Evolutionary conservation across 2,113 vertebrate genomes (phyloP).

Genomic region (Paracanthobrama guichenoti): DNA sequence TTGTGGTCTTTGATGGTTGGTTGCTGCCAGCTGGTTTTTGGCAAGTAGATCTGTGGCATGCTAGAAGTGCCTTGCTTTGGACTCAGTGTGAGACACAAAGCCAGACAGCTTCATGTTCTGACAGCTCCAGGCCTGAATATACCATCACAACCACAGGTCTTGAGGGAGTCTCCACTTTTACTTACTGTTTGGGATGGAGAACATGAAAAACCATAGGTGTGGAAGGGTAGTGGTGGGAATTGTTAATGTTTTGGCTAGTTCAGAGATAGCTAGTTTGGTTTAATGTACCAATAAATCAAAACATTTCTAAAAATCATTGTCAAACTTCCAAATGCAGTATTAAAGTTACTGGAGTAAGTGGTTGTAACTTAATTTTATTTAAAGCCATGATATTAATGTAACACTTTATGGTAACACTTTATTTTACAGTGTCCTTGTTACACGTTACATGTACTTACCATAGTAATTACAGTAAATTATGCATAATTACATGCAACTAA

Average conservation of each 20-base stretch:
- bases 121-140: slow-evolving; percentile 7
- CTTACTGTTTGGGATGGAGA: background rate
- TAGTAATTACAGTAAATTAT: no score
- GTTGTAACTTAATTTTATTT: no score
- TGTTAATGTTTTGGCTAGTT: background rate
- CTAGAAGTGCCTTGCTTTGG: background rate
- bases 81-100: slow-evolving; percentile 21
- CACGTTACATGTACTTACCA: no score
- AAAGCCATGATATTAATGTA: no score
- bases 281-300: background rate
- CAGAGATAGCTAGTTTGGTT: background rate
- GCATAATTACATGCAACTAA: no score
- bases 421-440: no score
- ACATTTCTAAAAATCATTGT: background rate
- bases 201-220: no score
- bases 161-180: background rate
- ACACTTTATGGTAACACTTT: no score
- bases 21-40: slow-evolving; percentile 43
- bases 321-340: background rate
- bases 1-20: slow-evolving; percentile 42
- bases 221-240: background rate
- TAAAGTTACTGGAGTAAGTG: background rate
- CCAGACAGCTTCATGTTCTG: slow-evolving; percentile 24
- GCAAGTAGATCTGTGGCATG: slow-evolving; percentile 20
- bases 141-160: background rate